These are phyloP conservation scores for Actinostola sp. DNA, from an alignment of 92 coral and sea anemone species.

Conservation along the genomic window DNA sequence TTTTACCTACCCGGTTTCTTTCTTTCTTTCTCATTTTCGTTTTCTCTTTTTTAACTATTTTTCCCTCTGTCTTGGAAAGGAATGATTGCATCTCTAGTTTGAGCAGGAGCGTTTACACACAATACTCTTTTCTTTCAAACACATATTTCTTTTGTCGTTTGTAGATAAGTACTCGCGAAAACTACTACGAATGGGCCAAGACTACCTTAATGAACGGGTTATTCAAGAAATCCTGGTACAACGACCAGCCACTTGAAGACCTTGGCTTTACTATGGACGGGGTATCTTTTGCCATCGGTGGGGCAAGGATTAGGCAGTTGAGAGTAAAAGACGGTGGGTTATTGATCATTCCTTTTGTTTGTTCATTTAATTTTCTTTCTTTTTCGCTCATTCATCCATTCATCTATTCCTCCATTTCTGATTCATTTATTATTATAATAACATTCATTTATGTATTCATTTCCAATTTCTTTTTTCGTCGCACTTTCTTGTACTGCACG, in stretches of 20 bases:
- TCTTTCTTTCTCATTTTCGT: neutral
- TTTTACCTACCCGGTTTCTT: neutral
- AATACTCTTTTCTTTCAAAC: neutral
- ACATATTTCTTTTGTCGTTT: neutral
- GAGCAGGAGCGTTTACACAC: neutral
- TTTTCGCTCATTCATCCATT: neutral
- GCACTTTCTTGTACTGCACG: no score
- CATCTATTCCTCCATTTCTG: no score
- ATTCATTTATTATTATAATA: no score
- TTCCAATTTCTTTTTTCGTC: no score
- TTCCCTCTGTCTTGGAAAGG: no score
- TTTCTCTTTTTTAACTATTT: neutral
- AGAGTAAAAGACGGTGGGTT: slow-evolving; percentile 74
- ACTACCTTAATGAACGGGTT: slow-evolving; percentile 72
- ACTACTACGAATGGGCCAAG: slow-evolving; percentile 85
- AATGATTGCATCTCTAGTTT: no score
- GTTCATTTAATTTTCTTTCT: neutral
- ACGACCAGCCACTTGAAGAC: slow-evolving; percentile 47
- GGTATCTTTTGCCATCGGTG: slow-evolving; percentile 73
- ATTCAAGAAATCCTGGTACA: slow-evolving; percentile 68
- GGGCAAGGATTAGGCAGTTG: slow-evolving; percentile 82
- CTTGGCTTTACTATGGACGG: slow-evolving; percentile 61
- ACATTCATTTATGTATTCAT: no score
- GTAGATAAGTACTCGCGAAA: slow-evolving; percentile 82
- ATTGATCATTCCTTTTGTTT: neutral